These are phyloP conservation scores for Tetrax tetrax DNA, from an alignment of 2,113 vertebrate genomes.

Conservation along the genomic window DNA sequence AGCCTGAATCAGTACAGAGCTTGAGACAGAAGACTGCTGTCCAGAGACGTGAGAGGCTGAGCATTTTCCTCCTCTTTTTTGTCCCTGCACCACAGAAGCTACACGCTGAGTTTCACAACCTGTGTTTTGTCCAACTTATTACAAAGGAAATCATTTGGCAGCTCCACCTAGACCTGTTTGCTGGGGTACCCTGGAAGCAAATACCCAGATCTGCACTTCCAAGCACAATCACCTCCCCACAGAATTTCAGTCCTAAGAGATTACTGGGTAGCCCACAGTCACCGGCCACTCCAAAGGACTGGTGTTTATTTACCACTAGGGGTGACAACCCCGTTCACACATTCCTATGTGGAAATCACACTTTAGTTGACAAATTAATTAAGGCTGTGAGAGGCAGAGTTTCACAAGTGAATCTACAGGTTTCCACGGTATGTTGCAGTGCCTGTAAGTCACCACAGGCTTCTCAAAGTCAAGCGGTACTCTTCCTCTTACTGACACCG, in stretches of 20 bases:
- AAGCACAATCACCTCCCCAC: background rate
- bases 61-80: background rate
- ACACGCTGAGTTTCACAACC: background rate
- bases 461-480: background rate
- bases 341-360: background rate
- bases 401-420: background rate
- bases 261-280: background rate
- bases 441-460: background rate
- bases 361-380: background rate
- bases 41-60: background rate
- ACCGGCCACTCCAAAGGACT: background rate
- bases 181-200: background rate
- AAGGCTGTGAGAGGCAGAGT: background rate
- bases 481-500: background rate
- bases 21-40: background rate
- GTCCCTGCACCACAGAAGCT: background rate
- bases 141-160: background rate
- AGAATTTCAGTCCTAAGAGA: background rate
- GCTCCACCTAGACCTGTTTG: background rate
- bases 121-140: background rate
- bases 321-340: background rate
- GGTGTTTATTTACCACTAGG: background rate
- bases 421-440: background rate
- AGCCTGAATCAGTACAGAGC: background rate
- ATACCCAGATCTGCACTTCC: background rate